Evolutionary conservation across 1,140 invertebrate genomes (phyloP).

Genomic region (Caenorhabditis inopinata): DNA sequence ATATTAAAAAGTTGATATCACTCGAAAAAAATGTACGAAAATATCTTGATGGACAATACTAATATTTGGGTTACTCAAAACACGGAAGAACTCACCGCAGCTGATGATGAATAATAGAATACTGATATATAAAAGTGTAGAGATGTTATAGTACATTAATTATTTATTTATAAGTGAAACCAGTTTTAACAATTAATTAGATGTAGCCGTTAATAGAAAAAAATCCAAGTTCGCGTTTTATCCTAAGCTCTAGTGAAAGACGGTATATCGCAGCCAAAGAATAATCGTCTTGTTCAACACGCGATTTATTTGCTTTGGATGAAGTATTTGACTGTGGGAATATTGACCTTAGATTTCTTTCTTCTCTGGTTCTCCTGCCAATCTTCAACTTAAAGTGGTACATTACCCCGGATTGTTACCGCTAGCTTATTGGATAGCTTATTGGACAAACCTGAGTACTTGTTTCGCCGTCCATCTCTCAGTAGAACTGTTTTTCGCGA

Average conservation of each 20-base stretch:
- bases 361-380: slow-evolving; percentile 7
- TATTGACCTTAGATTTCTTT: slow-evolving; percentile 34
- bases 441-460: slow-evolving; percentile 9
- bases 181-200: neutral
- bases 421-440: neutral
- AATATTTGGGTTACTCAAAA: neutral
- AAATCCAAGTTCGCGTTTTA: slow-evolving; percentile 25
- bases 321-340: slow-evolving; percentile 34
- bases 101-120: neutral
- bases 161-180: neutral
- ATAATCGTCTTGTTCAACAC: slow-evolving; percentile 34
- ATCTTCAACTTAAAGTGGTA: slow-evolving; percentile 33
- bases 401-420: slow-evolving; percentile 19
- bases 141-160: neutral
- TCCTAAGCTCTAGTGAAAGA: slow-evolving; percentile 32
- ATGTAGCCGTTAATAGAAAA: neutral
- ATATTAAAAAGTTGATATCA: too few relatives aligned
- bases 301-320: slow-evolving; percentile 32
- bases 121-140: neutral
- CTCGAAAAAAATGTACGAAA: too few relatives aligned
- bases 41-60: too few relatives aligned
- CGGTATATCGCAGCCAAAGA: slow-evolving; percentile 33
- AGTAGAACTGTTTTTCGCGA: neutral
- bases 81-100: neutral
- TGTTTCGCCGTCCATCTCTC: slow-evolving; percentile 14